Conservation (phyloP, 2,888 invertebrate species). For the Phasia obesa region DNA sequence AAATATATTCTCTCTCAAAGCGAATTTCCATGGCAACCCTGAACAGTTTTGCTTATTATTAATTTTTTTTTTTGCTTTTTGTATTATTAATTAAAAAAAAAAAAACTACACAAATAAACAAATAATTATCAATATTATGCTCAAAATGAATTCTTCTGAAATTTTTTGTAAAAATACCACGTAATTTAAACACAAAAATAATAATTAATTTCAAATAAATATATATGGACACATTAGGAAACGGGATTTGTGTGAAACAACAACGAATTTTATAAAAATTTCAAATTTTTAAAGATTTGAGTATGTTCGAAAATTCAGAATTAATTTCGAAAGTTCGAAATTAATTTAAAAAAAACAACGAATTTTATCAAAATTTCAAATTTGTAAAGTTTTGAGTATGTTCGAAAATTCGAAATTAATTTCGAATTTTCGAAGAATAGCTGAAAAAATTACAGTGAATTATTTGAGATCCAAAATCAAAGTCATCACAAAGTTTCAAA, state of each 20-base stretch:
- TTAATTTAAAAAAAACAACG: too few species aligned
- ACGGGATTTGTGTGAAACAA: background rate
- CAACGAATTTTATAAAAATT: background rate
- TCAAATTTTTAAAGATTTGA: background rate
- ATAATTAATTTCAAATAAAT: constrained; percentile 27
- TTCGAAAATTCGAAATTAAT: background rate
- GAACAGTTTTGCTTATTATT: background rate
- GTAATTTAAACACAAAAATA: constrained; percentile 23
- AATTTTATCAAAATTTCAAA: too few species aligned
- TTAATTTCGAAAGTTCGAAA: too few species aligned
- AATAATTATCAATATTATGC: constrained; percentile 57
- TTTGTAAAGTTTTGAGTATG: too few species aligned
- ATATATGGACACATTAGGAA: constrained; percentile 20
- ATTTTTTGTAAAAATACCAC: constrained; percentile 43
- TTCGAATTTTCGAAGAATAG: too few species aligned
- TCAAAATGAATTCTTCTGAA: constrained; percentile 75
- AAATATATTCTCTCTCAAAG: background rate
- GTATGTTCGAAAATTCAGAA: too few species aligned
- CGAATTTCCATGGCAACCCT: background rate
- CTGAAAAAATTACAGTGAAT: too few species aligned
- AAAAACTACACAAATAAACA: background rate
- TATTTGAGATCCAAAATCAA: too few species aligned
- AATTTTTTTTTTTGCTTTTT: background rate
- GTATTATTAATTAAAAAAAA: background rate
- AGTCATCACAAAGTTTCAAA: too few species aligned